Evolutionary conservation across 2,888 invertebrate species (phyloP).

Genomic region (Papilio demoleus): DNA sequence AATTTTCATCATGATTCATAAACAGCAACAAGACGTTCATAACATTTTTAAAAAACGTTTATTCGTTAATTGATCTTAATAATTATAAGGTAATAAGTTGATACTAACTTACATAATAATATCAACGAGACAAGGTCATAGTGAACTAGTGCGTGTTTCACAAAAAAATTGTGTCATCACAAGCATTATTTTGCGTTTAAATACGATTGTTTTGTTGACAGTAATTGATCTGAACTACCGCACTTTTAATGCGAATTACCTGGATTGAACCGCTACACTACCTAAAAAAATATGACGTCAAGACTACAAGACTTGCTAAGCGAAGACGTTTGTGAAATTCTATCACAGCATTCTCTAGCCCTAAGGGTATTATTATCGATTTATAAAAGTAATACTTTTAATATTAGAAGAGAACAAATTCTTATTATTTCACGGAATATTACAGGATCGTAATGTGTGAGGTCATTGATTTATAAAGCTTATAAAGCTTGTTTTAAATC

Average conservation of each 20-base stretch:
- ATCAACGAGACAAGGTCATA: constrained; percentile 12
- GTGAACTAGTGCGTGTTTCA: constrained; percentile 7
- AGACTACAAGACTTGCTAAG: not conserved
- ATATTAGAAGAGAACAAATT: not conserved
- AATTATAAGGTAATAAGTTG: not conserved
- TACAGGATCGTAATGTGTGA: no score
- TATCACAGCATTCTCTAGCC: not conserved
- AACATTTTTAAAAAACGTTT: no score
- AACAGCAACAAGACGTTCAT: no score
- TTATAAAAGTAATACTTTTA: not conserved
- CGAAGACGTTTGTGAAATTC: not conserved
- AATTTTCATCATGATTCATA: no score
- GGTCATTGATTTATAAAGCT: no score
- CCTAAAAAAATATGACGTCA: not conserved
- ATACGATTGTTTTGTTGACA: not conserved
- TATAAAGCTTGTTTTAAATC: no score
- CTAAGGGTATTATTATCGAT: not conserved
- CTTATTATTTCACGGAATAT: not conserved
- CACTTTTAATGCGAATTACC: not conserved
- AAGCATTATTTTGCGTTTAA: constrained; percentile 13
- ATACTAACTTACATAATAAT: not conserved
- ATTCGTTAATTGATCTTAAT: not conserved
- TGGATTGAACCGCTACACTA: not conserved
- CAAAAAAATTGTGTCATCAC: not conserved
- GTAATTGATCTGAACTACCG: not conserved